A percentile compares a stretch with the other conserved stretches of the same genome.
These are phyloP conservation scores for Cirrhinus mrigala DNA, from an alignment of 2,797 vertebrate genomes.

Conservation along the genomic window DNA sequence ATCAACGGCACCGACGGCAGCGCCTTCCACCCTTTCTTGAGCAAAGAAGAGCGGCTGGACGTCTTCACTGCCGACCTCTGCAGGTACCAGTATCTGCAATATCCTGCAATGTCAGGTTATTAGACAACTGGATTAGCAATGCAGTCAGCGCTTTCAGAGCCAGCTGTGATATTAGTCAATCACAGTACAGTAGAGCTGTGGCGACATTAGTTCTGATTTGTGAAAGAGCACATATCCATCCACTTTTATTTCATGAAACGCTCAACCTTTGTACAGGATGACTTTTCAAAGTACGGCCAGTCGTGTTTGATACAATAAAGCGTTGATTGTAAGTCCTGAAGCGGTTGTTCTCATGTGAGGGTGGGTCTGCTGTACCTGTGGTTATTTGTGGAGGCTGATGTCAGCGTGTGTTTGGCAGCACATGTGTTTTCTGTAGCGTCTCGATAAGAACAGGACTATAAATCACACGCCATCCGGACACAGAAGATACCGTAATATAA, in stretches of 20 bases:
- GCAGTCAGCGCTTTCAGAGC: not conserved
- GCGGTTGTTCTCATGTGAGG: not conserved
- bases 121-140: not conserved
- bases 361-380: not conserved
- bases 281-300: not conserved
- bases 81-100: slow-evolving; percentile 72
- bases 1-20: slow-evolving; percentile 83
- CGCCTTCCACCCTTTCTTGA: slow-evolving; percentile 80
- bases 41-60: slow-evolving; percentile 76
- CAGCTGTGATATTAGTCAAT: not conserved
- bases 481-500: not conserved
- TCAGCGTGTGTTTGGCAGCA: slow-evolving; percentile 5
- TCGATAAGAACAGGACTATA: not conserved
- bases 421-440: not conserved
- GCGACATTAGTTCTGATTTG: not conserved
- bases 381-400: not conserved
- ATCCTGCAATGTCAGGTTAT: not conserved
- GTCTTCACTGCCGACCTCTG: slow-evolving; percentile 83
- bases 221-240: not conserved
- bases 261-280: not conserved
- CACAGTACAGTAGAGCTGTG: not conserved
- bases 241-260: not conserved
- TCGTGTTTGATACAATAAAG: not conserved
- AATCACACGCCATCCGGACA: not conserved
- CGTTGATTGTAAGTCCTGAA: not conserved